These are phyloP conservation scores for Pammene aurita DNA, from an alignment of 2,888 invertebrate genomes.

Conservation along the genomic window DNA sequence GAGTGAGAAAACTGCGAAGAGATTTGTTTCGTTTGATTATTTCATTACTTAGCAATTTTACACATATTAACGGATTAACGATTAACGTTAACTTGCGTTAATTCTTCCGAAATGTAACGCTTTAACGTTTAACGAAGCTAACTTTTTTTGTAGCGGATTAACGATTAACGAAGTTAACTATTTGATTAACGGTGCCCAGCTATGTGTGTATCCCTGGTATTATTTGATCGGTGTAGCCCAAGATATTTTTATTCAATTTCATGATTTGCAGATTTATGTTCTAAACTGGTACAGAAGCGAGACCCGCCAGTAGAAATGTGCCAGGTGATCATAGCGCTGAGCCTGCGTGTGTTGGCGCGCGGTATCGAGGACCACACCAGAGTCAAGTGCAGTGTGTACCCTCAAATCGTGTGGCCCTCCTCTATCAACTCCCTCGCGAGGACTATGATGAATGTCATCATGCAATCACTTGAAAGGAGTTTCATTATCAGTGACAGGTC, in stretches of 20 bases:
- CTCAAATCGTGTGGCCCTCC: constrained; percentile 62
- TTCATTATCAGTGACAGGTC: constrained; percentile 66
- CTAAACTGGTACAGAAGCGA: constrained; percentile 60
- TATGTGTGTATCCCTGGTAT: no score
- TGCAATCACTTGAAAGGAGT: constrained; percentile 60
- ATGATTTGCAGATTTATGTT: constrained; percentile 59
- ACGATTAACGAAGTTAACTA: no score
- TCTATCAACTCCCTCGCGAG: constrained; percentile 53
- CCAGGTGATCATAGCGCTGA: constrained; percentile 61
- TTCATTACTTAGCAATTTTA: no score
- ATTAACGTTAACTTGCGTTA: no score
- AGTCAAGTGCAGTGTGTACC: constrained; percentile 64
- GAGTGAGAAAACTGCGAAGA: no score
- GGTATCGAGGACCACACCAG: constrained; percentile 45
- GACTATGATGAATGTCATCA: constrained; percentile 58
- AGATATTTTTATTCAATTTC: neutral
- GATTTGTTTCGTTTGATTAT: no score
- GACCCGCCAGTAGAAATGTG: constrained; percentile 65
- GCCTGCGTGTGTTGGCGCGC: constrained; percentile 60
- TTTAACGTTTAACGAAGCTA: no score
- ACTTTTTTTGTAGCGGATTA: no score
- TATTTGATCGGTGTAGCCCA: no score
- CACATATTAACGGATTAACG: no score
- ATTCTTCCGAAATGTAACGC: no score
- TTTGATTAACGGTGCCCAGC: no score